Evolutionary conservation across 2,113 vertebrate genomes (phyloP).

Genomic region (Phainopepla nitens): DNA sequence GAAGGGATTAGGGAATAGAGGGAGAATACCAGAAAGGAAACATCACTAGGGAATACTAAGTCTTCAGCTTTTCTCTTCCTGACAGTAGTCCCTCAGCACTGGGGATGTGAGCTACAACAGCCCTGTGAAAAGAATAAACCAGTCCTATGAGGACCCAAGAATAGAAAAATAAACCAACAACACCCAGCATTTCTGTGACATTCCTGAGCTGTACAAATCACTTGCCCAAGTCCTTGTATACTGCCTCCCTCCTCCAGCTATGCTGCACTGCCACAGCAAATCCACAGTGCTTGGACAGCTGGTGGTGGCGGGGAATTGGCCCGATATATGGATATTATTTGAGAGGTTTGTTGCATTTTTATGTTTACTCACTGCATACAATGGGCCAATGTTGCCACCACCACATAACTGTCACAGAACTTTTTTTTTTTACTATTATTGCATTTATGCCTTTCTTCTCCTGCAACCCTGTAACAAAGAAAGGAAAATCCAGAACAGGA

Average conservation of each 20-base stretch:
- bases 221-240: background rate
- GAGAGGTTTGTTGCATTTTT: slow-evolving; percentile 10
- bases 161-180: slow-evolving; percentile 20
- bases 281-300: slow-evolving; percentile 24
- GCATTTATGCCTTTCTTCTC: slow-evolving; percentile 35
- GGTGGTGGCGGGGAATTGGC: slow-evolving; percentile 11
- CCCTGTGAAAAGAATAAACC: slow-evolving; percentile 27
- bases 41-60: slow-evolving; percentile 2
- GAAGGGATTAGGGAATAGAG: slow-evolving; percentile 50
- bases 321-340: background rate
- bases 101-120: background rate
- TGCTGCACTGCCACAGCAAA: background rate
- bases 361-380: slow-evolving; percentile 11
- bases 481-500: slow-evolving; percentile 56
- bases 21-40: slow-evolving; percentile 50
- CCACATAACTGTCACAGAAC: slow-evolving; percentile 21
- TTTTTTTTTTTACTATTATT: background rate
- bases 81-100: slow-evolving; percentile 32
- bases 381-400: slow-evolving; percentile 11
- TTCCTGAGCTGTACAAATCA: slow-evolving; percentile 29
- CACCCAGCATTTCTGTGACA: slow-evolving; percentile 14
- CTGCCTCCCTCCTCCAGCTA: slow-evolving; percentile 4
- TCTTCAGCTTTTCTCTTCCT: slow-evolving; percentile 47
- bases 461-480: slow-evolving; percentile 57
- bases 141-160: background rate